Conservation (phyloP, 1,140 invertebrate species). For the Cotesia glomerata region DNA sequence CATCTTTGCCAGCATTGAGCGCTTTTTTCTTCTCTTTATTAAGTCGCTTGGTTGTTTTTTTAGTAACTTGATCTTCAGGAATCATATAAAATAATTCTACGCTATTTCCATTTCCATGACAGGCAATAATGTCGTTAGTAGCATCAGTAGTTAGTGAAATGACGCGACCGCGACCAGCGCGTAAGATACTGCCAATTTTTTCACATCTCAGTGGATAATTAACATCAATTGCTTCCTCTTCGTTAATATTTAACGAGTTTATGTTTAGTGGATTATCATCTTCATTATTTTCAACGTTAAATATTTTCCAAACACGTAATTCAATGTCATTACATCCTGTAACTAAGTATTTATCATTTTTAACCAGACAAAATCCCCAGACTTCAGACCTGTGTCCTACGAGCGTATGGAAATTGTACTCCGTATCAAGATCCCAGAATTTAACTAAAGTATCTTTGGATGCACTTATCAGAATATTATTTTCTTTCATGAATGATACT, state of each 20-base stretch:
- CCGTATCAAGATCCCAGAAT: conserved; percentile 95
- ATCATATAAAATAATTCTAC: conserved; percentile 87
- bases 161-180: conserved; percentile 77
- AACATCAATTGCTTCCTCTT: conserved; percentile 67
- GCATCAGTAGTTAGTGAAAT: conserved; percentile 71
- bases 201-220: conserved; percentile 73
- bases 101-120: conserved; percentile 81
- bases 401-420: conserved; percentile 95
- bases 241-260: conserved; percentile 52
- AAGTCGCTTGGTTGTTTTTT: conserved; percentile 74
- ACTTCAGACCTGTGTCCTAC: conserved; percentile 81
- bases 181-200: conserved; percentile 77
- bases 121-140: conserved; percentile 74
- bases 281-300: conserved; percentile 35
- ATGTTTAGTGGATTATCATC: conserved; percentile 61
- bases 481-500: conserved; percentile 78
- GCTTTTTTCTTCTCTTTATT: conserved; percentile 75
- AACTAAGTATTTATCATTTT: conserved; percentile 81
- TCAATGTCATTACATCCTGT: conserved; percentile 86
- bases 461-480: conserved; percentile 83
- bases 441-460: conserved; percentile 96
- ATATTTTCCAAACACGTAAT: conserved; percentile 82
- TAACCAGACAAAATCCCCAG: conserved; percentile 82
- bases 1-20: conserved; percentile 63
- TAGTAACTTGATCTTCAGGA: conserved; percentile 74